These are phyloP conservation scores for Pipistrellus nathusii DNA, from an alignment of 2,797 vertebrate genomes.

Conservation along the genomic window DNA sequence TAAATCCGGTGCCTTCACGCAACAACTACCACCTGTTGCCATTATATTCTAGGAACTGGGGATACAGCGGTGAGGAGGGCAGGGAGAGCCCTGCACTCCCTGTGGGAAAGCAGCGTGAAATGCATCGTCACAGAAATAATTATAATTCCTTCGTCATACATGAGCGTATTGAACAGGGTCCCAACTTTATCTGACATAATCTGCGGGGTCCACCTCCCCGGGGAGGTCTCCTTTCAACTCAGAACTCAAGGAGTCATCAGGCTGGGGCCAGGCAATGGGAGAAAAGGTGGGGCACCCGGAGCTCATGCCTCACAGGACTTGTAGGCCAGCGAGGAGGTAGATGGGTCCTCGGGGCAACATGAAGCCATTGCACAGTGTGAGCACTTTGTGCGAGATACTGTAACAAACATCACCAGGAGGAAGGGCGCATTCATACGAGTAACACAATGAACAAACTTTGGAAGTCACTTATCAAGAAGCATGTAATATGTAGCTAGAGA, in stretches of 20 bases:
- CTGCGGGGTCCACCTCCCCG: neutral
- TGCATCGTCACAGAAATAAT: neutral
- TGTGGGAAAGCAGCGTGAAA: neutral
- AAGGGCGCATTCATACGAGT: neutral
- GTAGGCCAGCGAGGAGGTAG: neutral
- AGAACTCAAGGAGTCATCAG: neutral
- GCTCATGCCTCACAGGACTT: neutral
- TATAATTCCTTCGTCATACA: neutral
- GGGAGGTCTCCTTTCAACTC: neutral
- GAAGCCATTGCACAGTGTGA: neutral
- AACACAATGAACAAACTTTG: constrained; percentile 1
- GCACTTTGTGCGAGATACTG: neutral
- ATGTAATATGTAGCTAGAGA: neutral
- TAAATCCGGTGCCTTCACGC: neutral
- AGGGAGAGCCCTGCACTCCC: neutral
- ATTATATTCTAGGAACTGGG: neutral
- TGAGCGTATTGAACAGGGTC: neutral
- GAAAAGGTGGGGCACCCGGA: neutral
- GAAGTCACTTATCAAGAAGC: neutral
- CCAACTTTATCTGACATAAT: neutral
- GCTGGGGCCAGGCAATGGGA: neutral
- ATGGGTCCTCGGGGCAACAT: neutral
- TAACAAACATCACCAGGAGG: neutral
- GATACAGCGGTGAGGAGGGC: neutral
- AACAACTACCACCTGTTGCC: neutral